Percentiles rank a stretch among this genome's conserved stretches.
phyloP scores from a whole-genome alignment of 2,797 vertebrate species.

The Potorous gilbertii region DNA sequence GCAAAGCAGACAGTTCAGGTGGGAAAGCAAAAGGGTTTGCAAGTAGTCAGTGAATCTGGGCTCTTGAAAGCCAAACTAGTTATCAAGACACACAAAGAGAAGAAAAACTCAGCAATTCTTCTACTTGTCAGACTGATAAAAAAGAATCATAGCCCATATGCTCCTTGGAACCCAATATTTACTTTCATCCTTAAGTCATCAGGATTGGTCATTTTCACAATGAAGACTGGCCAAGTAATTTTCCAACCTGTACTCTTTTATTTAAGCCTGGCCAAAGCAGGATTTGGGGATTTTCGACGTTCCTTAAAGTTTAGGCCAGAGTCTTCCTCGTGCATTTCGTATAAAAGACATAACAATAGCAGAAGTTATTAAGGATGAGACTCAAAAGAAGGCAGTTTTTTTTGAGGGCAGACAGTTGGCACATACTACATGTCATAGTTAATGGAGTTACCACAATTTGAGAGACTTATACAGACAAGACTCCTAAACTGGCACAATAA shows the following conservation, averaged over 20 bases:
- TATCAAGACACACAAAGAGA: not conserved
- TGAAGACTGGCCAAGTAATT: not conserved
- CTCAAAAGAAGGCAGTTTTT: not conserved
- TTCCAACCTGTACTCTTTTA: not conserved
- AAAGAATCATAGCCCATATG: not conserved
- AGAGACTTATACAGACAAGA: not conserved
- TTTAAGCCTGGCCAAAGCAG: not conserved
- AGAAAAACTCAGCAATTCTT: not conserved
- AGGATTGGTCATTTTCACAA: not conserved
- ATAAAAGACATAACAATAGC: not conserved
- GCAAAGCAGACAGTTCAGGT: not conserved
- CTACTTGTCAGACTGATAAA: not conserved
- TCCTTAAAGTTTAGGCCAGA: not conserved
- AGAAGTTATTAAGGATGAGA: not conserved
- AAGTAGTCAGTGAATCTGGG: not conserved
- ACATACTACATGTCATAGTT: not conserved
- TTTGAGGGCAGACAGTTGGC: not conserved
- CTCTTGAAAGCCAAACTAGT: not conserved
- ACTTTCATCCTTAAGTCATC: constrained; percentile 3
- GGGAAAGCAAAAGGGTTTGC: not conserved
- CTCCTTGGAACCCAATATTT: constrained; percentile 10
- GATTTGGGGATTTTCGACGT: not conserved
- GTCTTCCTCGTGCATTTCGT: not conserved
- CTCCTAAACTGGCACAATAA: constrained; percentile 59
- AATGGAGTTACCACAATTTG: constrained; percentile 36